phyloP scores from a whole-genome alignment of 2,797 vertebrate genomes.

The Falco biarmicus region DNA sequence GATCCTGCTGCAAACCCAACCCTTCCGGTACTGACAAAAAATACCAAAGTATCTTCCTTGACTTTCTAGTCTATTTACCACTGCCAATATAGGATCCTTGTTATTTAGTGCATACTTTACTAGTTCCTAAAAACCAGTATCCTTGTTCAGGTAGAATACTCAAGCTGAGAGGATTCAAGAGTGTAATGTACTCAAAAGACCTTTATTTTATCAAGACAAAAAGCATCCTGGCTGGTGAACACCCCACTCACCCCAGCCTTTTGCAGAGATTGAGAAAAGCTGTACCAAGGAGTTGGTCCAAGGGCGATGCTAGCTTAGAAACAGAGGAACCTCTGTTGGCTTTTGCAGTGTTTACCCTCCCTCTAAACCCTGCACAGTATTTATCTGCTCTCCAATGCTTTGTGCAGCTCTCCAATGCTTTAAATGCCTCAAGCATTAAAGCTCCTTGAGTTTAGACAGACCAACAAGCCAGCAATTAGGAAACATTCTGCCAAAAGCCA shows the following conservation, averaged over 20 bases:
- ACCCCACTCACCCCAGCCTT: neutral
- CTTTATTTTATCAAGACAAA: neutral
- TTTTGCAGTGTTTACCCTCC: neutral
- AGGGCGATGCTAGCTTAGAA: neutral
- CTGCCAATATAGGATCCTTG: neutral
- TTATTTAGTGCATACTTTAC: neutral
- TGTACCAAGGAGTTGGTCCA: neutral
- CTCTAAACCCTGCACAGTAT: neutral
- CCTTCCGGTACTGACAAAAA: neutral
- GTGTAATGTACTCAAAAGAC: neutral
- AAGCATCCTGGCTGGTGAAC: neutral
- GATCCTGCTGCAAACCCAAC: neutral
- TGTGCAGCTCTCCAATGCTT: neutral
- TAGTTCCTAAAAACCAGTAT: neutral
- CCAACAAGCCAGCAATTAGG: neutral
- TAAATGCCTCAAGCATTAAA: neutral
- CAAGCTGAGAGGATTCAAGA: neutral
- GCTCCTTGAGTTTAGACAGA: neutral
- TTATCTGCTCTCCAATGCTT: neutral
- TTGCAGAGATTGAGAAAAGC: neutral
- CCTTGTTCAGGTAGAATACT: neutral
- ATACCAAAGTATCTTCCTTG: neutral
- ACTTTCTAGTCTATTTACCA: neutral
- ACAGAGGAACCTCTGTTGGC: neutral
- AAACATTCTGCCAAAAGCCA: conserved; percentile 12